Evolutionary conservation across 2,113 vertebrate genomes (phyloP).

Genomic region (Calypte anna): DNA sequence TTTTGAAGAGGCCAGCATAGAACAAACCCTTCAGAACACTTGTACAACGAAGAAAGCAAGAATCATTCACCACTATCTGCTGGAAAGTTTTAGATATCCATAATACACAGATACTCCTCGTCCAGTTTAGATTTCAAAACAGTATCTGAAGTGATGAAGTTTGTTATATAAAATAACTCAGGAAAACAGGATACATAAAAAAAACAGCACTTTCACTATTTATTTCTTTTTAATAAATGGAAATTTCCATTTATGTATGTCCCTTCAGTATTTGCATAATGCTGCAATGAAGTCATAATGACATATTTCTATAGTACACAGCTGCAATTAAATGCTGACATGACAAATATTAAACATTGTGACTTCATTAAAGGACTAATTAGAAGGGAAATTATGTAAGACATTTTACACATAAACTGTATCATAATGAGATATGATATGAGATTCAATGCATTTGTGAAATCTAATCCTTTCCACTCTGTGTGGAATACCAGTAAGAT

Average conservation of each 20-base stretch:
- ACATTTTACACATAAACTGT: background rate
- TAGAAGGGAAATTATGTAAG: background rate
- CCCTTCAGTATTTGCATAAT: background rate
- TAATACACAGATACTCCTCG: background rate
- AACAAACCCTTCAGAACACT: background rate
- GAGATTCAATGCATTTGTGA: background rate
- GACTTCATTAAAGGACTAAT: background rate
- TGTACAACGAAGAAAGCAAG: background rate
- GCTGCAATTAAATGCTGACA: background rate
- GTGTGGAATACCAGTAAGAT: background rate
- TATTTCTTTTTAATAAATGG: background rate
- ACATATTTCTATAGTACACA: background rate
- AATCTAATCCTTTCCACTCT: background rate
- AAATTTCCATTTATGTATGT: background rate
- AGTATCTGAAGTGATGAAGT: background rate
- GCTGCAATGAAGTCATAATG: background rate
- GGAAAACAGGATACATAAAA: background rate
- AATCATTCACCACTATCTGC: background rate
- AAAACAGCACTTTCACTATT: background rate
- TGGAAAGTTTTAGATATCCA: background rate
- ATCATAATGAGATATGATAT: background rate
- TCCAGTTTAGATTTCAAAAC: background rate
- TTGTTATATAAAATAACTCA: background rate
- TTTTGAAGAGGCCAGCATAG: background rate
- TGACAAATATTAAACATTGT: background rate